phyloP scores from a whole-genome alignment of 2,113 vertebrate genomes.

The Serilophus lunatus region DNA sequence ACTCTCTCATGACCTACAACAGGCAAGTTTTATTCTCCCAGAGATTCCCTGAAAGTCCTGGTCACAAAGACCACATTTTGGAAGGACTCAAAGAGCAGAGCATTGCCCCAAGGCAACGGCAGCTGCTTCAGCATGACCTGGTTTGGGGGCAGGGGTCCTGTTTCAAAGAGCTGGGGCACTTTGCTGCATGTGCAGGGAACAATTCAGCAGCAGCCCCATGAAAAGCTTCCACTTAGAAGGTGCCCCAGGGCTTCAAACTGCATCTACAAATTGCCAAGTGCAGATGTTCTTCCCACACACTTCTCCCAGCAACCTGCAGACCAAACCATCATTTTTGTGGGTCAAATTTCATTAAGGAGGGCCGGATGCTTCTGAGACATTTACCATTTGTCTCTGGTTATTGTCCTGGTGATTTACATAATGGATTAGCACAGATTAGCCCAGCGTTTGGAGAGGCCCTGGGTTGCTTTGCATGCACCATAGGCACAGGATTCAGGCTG shows the following conservation, averaged over 20 bases:
- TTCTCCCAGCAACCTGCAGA: neutral
- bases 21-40: neutral
- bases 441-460: neutral
- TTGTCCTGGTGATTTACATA: conserved; percentile 52
- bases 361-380: neutral
- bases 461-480: conserved; percentile 29
- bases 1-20: neutral
- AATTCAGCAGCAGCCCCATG: neutral
- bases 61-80: neutral
- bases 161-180: neutral
- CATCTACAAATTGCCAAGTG: neutral
- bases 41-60: neutral
- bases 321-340: neutral
- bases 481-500: conserved; percentile 43
- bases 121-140: neutral
- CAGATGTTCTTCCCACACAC: neutral
- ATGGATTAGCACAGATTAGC: conserved; percentile 54
- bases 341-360: neutral
- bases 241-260: neutral
- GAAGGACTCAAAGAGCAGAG: neutral
- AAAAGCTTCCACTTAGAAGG: neutral
- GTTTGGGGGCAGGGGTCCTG: neutral
- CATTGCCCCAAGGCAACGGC: neutral
- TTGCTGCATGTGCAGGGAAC: neutral
- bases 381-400: conserved; percentile 16